Evolutionary conservation across 1,140 invertebrate species (phyloP), one percentile per base, ranked within the genome.

Genomic region (Hermetia illucens): DNA sequence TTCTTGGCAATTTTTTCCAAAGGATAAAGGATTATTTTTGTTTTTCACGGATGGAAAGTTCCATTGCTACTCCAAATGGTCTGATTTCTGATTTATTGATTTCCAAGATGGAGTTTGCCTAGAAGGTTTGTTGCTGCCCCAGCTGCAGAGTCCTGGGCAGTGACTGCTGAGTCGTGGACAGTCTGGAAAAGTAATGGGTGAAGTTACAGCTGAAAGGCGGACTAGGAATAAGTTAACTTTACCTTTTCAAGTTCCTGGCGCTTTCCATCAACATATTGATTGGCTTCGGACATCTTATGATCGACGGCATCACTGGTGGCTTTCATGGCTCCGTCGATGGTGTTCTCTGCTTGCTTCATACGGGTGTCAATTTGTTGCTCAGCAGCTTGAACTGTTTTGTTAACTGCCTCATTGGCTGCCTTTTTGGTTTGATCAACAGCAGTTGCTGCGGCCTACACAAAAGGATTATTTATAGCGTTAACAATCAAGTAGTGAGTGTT

Each of bases 201-300:
- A 22, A 16, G 18, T 17, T 27, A 27, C 25, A 4, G 3, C 29
- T 27, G 4, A 10, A 17, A 6, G 21, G 29, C 13, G 12, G 31
- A 20, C 16, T 30, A 10, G 17, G 20, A 34, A 2, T 3, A 12
- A 16, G 18, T n/a, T 24, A 27, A n/a, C n/a, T 13, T 19, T 38
- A 47, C 46, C 48, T 60, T 56, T 46, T 57, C 55, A 21, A 56
- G 45, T 19, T 51, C 50, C 22, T 55, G 51, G 8, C 61, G 48
- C 41, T 61, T 61, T 39, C 57, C 50, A 39, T 62, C 61, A 27
- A 58, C 52, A 44, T 51, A 63, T 39, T 61, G 46, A 42, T 63
- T 62, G 22, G 61, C 61, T 36, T 63, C 61, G 5, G 57, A 44
- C 42, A 63, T 44, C 46, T 63, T 63, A 29, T 61, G 49, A 38